Percentiles rank a stretch among this genome's conserved stretches.
These are phyloP conservation scores for Gulo gulo DNA, from an alignment of 2,113 vertebrate genomes.

Conservation along the genomic window DNA sequence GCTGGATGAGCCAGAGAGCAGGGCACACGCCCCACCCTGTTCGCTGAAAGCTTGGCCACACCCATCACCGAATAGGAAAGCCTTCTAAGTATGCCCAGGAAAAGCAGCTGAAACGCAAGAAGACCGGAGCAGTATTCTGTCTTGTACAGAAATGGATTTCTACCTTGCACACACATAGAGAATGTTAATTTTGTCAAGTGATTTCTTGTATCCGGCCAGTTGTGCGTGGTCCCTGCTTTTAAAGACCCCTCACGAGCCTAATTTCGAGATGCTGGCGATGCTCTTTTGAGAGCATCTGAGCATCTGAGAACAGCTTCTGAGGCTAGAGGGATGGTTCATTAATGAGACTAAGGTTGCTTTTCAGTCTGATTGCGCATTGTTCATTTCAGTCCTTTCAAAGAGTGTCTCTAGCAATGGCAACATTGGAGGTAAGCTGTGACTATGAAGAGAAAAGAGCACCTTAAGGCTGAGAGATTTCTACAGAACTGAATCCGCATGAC, in stretches of 20 bases:
- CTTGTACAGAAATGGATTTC: neutral
- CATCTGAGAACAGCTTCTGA: neutral
- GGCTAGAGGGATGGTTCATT: neutral
- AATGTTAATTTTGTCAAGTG: neutral
- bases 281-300: too few species aligned
- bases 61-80: neutral
- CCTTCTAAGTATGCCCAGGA: neutral
- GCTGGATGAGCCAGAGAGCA: neutral
- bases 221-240: neutral
- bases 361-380: neutral
- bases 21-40: neutral
- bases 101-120: neutral
- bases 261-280: neutral
- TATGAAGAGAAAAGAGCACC: neutral
- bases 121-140: neutral
- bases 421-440: neutral
- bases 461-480: neutral
- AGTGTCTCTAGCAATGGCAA: neutral
- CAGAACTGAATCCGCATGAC: neutral
- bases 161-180: neutral
- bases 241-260: neutral
- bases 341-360: neutral
- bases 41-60: neutral
- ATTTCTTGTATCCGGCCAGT: neutral
- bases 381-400: neutral